phyloP scores from a whole-genome alignment of 2,888 invertebrate species.

The Cephus pygmeus region DNA sequence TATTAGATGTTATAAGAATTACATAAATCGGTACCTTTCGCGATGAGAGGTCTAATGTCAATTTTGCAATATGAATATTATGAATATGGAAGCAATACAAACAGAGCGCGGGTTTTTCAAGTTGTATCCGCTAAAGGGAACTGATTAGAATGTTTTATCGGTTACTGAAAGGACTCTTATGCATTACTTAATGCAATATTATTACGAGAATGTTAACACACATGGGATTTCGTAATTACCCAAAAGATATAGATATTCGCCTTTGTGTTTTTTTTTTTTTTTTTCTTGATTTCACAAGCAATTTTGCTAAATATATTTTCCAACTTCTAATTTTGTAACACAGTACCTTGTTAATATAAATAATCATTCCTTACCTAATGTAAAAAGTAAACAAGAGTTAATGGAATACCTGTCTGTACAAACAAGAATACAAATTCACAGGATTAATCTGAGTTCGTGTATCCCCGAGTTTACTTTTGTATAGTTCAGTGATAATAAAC shows the following conservation, averaged over 20 bases:
- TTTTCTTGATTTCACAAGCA: neutral
- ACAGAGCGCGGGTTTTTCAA: neutral
- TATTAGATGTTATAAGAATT: neutral
- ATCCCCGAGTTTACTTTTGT: slow-evolving; percentile 24
- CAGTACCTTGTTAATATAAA: neutral
- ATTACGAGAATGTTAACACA: neutral
- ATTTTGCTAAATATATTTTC: neutral
- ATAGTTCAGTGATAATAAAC: slow-evolving; percentile 32
- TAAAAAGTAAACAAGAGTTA: neutral
- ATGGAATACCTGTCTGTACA: neutral
- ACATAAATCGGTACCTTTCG: neutral
- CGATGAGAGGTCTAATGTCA: neutral
- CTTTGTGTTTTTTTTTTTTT: neutral
- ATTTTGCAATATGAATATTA: neutral
- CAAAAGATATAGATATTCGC: neutral
- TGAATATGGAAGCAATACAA: neutral
- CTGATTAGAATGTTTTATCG: neutral
- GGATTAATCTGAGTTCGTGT: neutral
- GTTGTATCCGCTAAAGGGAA: neutral
- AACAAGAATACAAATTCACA: neutral
- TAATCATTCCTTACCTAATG: neutral
- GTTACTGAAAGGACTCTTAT: neutral
- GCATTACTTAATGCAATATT: neutral
- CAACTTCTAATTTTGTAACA: neutral
- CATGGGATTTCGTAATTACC: neutral